Base-by-base conservation (phyloP, 2,888 invertebrate species). In the Eucera pruinosa region DNA sequence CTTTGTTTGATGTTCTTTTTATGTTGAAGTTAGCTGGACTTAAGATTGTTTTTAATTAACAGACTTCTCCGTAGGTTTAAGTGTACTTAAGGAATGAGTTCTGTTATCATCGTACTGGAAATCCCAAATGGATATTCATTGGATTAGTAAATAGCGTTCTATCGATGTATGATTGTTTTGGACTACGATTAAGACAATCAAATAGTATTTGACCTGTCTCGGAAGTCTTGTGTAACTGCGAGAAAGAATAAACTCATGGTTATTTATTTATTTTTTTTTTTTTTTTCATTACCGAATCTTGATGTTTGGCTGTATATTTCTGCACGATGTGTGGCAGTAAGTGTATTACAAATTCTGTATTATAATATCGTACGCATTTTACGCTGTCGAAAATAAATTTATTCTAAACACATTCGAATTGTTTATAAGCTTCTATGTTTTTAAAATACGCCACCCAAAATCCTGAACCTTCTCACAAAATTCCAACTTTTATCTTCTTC, bases 211-310 rank as follows among this genome's bases (percentile, higher is more conserved):
- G n/a, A n/a, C n/a, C n/a, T n/a, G 48, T 41, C 25, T 5, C 5
- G 20, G 1, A 47, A 9, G 36, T 73, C 45, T 30, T 9, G 43
- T 15, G 3, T 9, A 5, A 25, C 9, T 1, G 5, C 7, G 60
- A 48, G 18, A 45, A 11, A 3, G 54, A 52, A 20, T 13, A 2
- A 30, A 33, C 39, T 43, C 4, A 45, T 20, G 1, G 23, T 54
- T 74, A 75, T 75, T 75, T 75, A 75, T 75, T 58, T 45, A 11
- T 25, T n/a, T n/a, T n/a, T n/a, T n/a, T n/a, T n/a, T n/a, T n/a
- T n/a, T n/a, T n/a, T n/a, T n/a, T 39, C 36, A 11, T 39, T 23
- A 15, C 4, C 7, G 1, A 36, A 45, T 27, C 39, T 6, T 36
- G 27, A 23, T 15, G n/a, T 20, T 54, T 23, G 1, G 39, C 15